Conservation (phyloP, 2,113 vertebrate species). For the Sceloporus undulatus region DNA sequence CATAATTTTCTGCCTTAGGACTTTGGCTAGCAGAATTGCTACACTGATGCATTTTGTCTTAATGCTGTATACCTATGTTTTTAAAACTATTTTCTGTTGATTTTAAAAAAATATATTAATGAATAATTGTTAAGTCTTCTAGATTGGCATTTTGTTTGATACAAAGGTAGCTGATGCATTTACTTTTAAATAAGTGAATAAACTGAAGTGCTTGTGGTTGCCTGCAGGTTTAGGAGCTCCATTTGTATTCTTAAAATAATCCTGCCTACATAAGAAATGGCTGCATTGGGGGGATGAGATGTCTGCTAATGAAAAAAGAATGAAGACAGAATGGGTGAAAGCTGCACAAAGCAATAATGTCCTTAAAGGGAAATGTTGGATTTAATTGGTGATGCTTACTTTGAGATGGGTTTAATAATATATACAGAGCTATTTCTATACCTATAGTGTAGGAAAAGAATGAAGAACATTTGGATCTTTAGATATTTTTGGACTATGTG, state of each 20-base stretch:
- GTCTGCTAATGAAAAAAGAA: background rate
- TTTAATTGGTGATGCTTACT: background rate
- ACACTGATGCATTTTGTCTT: background rate
- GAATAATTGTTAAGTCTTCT: background rate
- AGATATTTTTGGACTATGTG: background rate
- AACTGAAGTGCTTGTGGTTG: background rate
- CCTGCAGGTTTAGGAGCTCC: background rate
- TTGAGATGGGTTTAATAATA: background rate
- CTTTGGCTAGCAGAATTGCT: background rate
- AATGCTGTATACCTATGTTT: background rate
- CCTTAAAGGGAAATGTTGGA: background rate
- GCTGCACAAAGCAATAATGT: background rate
- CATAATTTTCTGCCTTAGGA: background rate
- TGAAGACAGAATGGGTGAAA: no score
- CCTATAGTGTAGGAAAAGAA: background rate
- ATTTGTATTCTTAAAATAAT: background rate
- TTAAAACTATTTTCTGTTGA: background rate
- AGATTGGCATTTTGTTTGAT: background rate
- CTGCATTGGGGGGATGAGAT: background rate
- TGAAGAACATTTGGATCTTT: background rate
- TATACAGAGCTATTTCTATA: background rate
- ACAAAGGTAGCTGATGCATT: background rate
- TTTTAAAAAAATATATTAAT: background rate
- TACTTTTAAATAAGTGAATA: conserved; percentile 15
- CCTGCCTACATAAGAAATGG: background rate